phyloP scores from a whole-genome alignment of 2,113 vertebrate species.

The Crotalus horridus region DNA sequence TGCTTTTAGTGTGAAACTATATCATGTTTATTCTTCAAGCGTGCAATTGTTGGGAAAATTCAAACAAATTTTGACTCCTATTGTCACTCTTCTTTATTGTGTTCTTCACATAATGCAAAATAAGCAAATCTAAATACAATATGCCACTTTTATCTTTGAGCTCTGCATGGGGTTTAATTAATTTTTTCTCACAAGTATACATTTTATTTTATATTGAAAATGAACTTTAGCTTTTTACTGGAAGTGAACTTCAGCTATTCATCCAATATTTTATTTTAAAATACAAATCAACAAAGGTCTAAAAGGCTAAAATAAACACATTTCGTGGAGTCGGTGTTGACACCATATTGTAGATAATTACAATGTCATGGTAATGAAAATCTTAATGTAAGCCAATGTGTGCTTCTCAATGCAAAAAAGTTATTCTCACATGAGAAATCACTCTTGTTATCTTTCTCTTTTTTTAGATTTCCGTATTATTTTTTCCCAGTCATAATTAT shows the following conservation, averaged over 20 bases:
- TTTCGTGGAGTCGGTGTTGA: neutral
- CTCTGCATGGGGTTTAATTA: neutral
- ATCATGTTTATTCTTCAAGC: neutral
- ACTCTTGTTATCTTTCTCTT: neutral
- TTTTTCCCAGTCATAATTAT: neutral
- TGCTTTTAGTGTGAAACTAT: neutral
- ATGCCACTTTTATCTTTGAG: neutral
- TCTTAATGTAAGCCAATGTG: neutral
- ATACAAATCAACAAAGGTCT: neutral
- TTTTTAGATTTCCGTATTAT: neutral
- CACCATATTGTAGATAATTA: neutral
- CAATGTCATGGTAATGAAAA: neutral
- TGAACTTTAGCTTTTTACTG: neutral
- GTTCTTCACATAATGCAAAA: neutral
- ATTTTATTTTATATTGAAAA: constrained; percentile 6
- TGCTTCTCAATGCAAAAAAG: neutral
- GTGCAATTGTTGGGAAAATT: neutral
- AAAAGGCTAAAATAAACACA: neutral
- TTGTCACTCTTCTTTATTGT: neutral
- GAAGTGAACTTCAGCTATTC: neutral
- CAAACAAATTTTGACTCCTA: neutral
- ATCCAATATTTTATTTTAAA: constrained; percentile 9
- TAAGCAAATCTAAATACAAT: neutral
- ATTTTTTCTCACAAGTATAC: neutral
- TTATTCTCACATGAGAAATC: neutral